Evolutionary conservation across 2,888 invertebrate genomes (phyloP).

Genomic region (Lithophane leautieri): DNA sequence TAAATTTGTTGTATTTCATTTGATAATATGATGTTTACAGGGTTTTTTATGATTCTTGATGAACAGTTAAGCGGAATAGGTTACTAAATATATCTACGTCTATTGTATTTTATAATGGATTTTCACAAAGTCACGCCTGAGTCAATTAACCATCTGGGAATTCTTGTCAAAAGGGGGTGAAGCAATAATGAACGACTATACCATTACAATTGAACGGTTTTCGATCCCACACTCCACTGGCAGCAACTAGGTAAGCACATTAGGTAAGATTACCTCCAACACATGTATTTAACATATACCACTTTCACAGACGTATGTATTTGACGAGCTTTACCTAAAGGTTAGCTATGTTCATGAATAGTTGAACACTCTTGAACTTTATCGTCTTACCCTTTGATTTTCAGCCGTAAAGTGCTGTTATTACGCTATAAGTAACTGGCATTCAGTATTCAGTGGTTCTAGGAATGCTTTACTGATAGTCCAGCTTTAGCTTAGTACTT

Average conservation of each 20-base stretch:
- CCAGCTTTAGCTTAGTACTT: not conserved
- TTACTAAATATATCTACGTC: no score
- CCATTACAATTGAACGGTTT: not conserved
- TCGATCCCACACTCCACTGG: not conserved
- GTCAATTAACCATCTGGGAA: no score
- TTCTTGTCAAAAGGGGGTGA: no score
- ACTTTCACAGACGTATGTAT: slow-evolving; percentile 16
- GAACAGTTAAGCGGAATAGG: no score
- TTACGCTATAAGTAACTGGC: slow-evolving; percentile 15
- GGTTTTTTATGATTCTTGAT: no score
- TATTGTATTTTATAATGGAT: no score
- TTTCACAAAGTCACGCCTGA: no score
- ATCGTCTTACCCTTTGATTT: slow-evolving; percentile 41
- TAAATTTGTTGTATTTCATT: not conserved
- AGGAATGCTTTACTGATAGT: slow-evolving; percentile 4
- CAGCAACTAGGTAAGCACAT: not conserved
- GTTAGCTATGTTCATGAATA: slow-evolving; percentile 55
- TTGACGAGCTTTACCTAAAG: slow-evolving; percentile 14
- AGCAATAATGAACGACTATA: no score
- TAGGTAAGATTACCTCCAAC: slow-evolving; percentile 20
- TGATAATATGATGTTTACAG: no score
- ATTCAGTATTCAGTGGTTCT: slow-evolving; percentile 14
- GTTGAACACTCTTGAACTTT: slow-evolving; percentile 55
- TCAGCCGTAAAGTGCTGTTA: slow-evolving; percentile 26
- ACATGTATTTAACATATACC: slow-evolving; percentile 17